phyloP scores from a whole-genome alignment of 2,113 vertebrate species.

The Lutjanus erythropterus region DNA sequence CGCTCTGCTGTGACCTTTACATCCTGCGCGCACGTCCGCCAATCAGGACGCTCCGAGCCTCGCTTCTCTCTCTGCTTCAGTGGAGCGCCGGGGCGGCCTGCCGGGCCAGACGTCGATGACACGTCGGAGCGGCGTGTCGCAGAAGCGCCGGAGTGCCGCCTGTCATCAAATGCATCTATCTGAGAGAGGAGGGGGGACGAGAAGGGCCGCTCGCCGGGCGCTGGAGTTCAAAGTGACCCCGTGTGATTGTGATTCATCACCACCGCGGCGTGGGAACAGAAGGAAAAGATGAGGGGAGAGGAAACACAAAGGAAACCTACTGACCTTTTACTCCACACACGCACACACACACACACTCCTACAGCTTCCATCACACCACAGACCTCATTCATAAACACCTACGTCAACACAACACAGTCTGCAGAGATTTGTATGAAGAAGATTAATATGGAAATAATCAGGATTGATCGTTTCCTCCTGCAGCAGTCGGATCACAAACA shows the following conservation, averaged over 20 bases:
- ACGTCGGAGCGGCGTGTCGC: slow-evolving; percentile 55
- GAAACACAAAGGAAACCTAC: slow-evolving; percentile 64
- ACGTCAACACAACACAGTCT: not conserved
- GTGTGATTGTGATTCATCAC: slow-evolving; percentile 66
- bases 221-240: slow-evolving; percentile 67
- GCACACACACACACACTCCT: slow-evolving; percentile 22
- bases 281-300: slow-evolving; percentile 39
- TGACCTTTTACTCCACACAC: slow-evolving; percentile 63
- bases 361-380: not conserved
- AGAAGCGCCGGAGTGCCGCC: slow-evolving; percentile 51
- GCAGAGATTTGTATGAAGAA: not conserved
- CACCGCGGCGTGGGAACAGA: slow-evolving; percentile 52
- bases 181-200: slow-evolving; percentile 32
- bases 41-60: slow-evolving; percentile 4
- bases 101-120: slow-evolving; percentile 63
- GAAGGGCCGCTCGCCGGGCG: not conserved
- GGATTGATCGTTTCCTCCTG: not conserved
- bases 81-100: not conserved
- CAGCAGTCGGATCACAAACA: not conserved
- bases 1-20: slow-evolving; percentile 61
- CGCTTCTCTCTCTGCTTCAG: not conserved
- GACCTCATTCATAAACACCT: slow-evolving; percentile 37
- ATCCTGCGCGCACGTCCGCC: slow-evolving; percentile 10
- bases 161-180: slow-evolving; percentile 74
- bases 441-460: slow-evolving; percentile 31